Evolutionary conservation across 2,888 invertebrate genomes (phyloP).

Genomic region (Geophilus truncorum): DNA sequence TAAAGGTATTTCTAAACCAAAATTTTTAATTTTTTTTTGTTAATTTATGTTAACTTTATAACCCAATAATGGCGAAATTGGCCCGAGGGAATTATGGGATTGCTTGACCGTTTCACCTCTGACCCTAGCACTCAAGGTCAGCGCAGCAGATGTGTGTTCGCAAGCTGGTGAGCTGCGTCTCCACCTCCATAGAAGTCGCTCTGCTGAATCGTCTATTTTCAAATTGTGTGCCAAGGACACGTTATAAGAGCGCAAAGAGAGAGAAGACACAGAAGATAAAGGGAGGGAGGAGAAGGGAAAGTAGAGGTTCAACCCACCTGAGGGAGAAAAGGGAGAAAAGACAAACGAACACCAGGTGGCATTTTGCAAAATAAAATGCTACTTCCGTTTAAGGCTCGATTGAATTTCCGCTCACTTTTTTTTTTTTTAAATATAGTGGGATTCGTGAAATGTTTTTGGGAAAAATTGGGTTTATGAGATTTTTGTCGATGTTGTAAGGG

Average conservation of each 20-base stretch:
- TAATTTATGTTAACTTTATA: no score
- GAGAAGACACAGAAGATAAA: background rate
- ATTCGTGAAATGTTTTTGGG: no score
- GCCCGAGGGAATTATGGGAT: background rate
- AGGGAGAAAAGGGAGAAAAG: background rate
- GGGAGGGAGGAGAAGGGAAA: background rate
- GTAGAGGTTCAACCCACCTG: background rate
- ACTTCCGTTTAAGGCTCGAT: background rate
- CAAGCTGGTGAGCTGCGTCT: background rate
- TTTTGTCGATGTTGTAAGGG: no score
- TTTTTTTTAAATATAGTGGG: background rate
- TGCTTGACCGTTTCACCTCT: slow-evolving; percentile 1
- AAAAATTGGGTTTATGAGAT: no score
- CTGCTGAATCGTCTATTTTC: background rate
- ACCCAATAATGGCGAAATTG: background rate
- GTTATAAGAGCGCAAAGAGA: no score
- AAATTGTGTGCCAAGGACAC: slow-evolving; percentile 27
- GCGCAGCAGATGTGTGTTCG: background rate
- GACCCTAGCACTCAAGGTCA: background rate
- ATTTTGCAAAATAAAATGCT: background rate
- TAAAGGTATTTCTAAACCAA: no score
- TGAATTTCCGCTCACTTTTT: background rate
- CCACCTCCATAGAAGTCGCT: background rate
- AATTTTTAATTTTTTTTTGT: no score
- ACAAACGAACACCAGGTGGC: background rate